These are phyloP conservation scores for Steinernema feltiae DNA, from an alignment of 1,140 invertebrate genomes.

Conservation along the genomic window DNA sequence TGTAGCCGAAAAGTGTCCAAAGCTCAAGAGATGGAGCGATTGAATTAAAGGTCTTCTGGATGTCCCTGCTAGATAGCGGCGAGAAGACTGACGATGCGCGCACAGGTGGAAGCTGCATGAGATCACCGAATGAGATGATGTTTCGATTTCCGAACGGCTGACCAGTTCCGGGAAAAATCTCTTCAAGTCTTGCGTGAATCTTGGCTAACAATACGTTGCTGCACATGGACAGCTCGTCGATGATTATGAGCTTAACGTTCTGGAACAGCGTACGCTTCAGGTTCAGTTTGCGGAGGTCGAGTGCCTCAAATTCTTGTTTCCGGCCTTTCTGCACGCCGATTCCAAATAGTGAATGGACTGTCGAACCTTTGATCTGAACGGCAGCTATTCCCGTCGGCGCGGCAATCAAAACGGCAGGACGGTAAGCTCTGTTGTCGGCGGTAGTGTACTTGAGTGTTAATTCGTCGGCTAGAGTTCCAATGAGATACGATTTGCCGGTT, in stretches of 20 bases:
- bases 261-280: background rate
- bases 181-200: constrained; percentile 14
- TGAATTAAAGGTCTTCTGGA: background rate
- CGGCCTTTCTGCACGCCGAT: background rate
- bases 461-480: constrained; percentile 1
- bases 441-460: background rate
- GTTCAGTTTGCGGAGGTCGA: background rate
- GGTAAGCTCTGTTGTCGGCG: background rate
- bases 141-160: background rate
- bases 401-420: constrained; percentile 2
- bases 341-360: background rate
- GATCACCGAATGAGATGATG: background rate
- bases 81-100: background rate
- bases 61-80: background rate
- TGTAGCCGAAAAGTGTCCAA: constrained; percentile 1
- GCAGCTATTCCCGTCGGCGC: constrained; percentile 22
- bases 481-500: constrained; percentile 19
- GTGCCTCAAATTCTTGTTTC: background rate
- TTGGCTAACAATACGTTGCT: background rate
- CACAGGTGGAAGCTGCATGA: background rate
- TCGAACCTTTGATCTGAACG: background rate
- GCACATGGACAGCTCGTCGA: constrained; percentile 23
- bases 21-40: background rate
- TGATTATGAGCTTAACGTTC: constrained; percentile 11
- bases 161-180: background rate